A percentile compares a stretch with the other conserved stretches of the same genome.
Evolutionary conservation across 1,140 invertebrate genomes (phyloP).

Genomic region (Semibalanus balanoides): DNA sequence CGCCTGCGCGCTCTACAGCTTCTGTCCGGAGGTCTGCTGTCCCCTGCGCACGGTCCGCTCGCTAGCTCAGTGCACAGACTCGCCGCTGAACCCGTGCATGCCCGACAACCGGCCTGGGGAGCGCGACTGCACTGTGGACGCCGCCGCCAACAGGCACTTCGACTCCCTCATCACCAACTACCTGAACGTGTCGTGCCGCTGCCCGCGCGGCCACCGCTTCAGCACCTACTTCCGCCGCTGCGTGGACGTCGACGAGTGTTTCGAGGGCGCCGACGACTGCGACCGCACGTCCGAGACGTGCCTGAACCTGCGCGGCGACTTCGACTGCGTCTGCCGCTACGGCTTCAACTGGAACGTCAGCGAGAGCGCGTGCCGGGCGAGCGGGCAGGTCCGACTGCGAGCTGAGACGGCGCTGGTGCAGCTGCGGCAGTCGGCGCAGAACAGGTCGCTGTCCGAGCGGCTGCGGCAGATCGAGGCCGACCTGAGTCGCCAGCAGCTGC

Average conservation of each 20-base stretch:
- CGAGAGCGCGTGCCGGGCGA: neutral
- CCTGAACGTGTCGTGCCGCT: constrained; percentile 44
- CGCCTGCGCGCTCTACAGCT: constrained; percentile 44
- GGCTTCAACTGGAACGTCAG: constrained; percentile 9
- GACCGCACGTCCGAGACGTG: constrained; percentile 7
- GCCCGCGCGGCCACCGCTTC: constrained; percentile 29
- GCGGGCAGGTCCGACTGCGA: neutral
- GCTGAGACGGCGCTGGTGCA: neutral
- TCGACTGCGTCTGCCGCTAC: constrained; percentile 10
- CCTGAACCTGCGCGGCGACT: constrained; percentile 6
- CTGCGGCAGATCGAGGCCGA: neutral
- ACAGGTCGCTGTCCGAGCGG: neutral
- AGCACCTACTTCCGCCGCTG: constrained; percentile 7
- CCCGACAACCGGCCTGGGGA: constrained; percentile 16
- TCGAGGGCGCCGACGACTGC: constrained; percentile 6
- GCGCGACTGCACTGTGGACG: constrained; percentile 31
- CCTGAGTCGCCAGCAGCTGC: neutral
- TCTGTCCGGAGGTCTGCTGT: constrained; percentile 49
- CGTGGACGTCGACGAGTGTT: constrained; percentile 11
- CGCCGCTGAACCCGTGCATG: constrained; percentile 33
- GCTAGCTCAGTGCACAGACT: constrained; percentile 29
- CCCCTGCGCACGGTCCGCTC: constrained; percentile 34
- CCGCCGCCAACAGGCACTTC: constrained; percentile 37
- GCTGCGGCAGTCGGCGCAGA: neutral
- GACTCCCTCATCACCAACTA: constrained; percentile 34